Conservation (phyloP, 2,797 vertebrate genomes). For the Pagetopsis macropterus region DNA sequence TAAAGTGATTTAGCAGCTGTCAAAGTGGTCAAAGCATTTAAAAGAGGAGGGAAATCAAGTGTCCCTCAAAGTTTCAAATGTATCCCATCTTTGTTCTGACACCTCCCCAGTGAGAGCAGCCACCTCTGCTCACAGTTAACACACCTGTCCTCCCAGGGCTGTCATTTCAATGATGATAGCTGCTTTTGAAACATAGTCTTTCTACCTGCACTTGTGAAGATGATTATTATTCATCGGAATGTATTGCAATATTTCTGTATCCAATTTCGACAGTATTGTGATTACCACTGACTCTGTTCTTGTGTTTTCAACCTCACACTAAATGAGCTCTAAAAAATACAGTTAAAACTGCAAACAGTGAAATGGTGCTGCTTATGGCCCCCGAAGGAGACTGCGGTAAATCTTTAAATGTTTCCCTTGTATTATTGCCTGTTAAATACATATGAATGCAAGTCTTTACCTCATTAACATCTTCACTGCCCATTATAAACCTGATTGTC, state of each 20-base stretch:
- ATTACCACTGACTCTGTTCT: not conserved
- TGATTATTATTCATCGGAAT: conserved; percentile 1
- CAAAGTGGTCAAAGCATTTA: conserved; percentile 43
- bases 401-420: not conserved
- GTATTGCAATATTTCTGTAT: not conserved
- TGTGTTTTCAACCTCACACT: not conserved
- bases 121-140: conserved; percentile 14
- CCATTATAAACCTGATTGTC: not conserved
- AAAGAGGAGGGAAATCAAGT: conserved; percentile 42
- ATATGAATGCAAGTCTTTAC: not conserved
- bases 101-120: conserved; percentile 15
- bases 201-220: not conserved
- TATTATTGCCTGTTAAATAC: not conserved
- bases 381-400: not conserved
- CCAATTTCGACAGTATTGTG: too few species aligned
- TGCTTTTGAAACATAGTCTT: not conserved
- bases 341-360: not conserved
- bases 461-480: not conserved
- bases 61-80: conserved; percentile 31
- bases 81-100: conserved; percentile 21
- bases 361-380: not conserved
- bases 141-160: conserved; percentile 13
- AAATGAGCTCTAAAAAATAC: not conserved
- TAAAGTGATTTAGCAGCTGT: conserved; percentile 49
- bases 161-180: conserved; percentile 1